Conservation (phyloP, 2,888 invertebrate species). For the Silvanus unidentatus region DNA sequence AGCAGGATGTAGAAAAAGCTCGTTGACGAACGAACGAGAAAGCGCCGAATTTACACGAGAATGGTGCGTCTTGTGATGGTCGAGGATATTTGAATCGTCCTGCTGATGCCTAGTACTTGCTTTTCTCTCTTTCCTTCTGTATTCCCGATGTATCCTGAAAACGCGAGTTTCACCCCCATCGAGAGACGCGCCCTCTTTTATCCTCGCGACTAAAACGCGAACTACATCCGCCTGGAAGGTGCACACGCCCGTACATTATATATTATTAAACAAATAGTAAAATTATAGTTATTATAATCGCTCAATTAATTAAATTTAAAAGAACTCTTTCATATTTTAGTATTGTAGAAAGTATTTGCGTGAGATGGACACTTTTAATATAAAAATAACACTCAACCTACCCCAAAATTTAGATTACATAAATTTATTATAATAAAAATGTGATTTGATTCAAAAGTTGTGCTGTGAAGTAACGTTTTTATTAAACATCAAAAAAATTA, state of each 20-base stretch:
- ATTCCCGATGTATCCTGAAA: no score
- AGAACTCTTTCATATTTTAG: slow-evolving; percentile 2
- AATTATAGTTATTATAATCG: slow-evolving; percentile 20
- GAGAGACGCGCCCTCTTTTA: slow-evolving; percentile 29
- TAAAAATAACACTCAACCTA: slow-evolving; percentile 14
- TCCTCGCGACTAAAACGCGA: slow-evolving; percentile 32
- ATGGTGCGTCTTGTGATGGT: no score
- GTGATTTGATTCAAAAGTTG: slow-evolving; percentile 29
- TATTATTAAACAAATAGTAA: slow-evolving; percentile 31
- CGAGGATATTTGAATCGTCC: no score
- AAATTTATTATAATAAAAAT: slow-evolving; percentile 19
- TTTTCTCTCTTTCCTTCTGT: no score
- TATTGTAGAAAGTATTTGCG: neutral
- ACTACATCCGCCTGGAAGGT: slow-evolving; percentile 33
- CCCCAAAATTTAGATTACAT: slow-evolving; percentile 20
- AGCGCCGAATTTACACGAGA: no score
- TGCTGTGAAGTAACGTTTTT: slow-evolving; percentile 25
- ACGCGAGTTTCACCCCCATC: neutral
- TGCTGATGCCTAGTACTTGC: no score
- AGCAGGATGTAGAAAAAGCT: no score
- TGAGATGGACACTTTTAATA: no score
- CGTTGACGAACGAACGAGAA: no score
- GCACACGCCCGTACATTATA: slow-evolving; percentile 40
- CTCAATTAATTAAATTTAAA: slow-evolving; percentile 22
- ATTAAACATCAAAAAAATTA: slow-evolving; percentile 14